These are phyloP conservation scores for Drosophila mulleri DNA, from an alignment of 2,888 invertebrate species.

Conservation along the genomic window DNA sequence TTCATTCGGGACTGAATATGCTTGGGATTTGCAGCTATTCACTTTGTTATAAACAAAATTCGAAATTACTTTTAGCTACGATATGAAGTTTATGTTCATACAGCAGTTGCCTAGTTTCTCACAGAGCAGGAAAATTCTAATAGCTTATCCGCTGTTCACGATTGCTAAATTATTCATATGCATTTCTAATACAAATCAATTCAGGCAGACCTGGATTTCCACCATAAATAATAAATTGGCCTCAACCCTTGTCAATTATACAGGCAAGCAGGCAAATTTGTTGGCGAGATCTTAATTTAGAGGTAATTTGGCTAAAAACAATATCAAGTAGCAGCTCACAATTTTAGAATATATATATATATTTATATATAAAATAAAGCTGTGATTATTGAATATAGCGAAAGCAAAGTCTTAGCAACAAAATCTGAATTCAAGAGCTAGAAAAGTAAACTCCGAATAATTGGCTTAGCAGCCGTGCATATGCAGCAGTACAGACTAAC, in stretches of 20 bases:
- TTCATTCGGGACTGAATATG: not conserved
- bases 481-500: not conserved
- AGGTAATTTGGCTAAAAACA: too few relatives aligned
- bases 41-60: too few relatives aligned
- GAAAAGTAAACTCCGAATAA: not conserved
- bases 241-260: not conserved
- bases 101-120: not conserved
- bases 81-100: too few relatives aligned
- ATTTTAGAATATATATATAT: too few relatives aligned
- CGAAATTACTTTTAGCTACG: too few relatives aligned
- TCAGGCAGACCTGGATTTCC: not conserved
- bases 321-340: too few relatives aligned
- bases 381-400: not conserved
- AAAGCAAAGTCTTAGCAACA: not conserved
- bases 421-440: not conserved
- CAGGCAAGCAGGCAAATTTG: not conserved
- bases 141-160: not conserved
- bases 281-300: not conserved
- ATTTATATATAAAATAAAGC: not conserved
- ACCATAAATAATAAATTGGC: not conserved
- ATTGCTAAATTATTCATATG: conserved; percentile 1
- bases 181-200: not conserved
- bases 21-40: not conserved
- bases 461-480: not conserved
- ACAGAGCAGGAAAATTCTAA: not conserved